Evolutionary conservation across 2,113 vertebrate genomes (phyloP).

Genomic region (Neomonachus schauinslandi): DNA sequence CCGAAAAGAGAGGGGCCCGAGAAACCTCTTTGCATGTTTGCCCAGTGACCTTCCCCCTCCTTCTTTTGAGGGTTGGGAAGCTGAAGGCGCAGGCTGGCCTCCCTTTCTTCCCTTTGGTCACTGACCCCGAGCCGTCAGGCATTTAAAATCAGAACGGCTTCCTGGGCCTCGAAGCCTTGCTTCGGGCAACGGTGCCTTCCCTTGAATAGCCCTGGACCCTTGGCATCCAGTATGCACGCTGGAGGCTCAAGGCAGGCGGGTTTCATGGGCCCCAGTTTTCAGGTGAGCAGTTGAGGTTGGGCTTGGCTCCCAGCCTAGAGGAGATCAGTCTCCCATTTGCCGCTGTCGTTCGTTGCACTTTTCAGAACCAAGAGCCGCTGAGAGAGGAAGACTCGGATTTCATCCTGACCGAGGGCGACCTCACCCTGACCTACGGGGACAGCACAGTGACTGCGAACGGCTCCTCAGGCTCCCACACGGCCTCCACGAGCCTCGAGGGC

Average conservation of each 20-base stretch:
- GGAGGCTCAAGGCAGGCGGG: not conserved
- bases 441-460: slow-evolving; percentile 95
- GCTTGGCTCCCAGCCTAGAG: not conserved
- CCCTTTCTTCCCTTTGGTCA: not conserved
- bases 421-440: slow-evolving; percentile 95
- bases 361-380: slow-evolving; percentile 95
- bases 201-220: not conserved
- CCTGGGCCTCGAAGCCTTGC: not conserved
- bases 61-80: not conserved
- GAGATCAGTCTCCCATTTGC: not conserved
- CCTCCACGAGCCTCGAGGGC: slow-evolving; percentile 81
- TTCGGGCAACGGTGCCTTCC: not conserved
- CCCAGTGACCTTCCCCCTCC: not conserved
- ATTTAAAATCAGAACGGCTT: slow-evolving; percentile 40
- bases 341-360: not conserved
- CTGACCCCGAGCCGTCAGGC: not conserved
- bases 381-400: slow-evolving; percentile 95
- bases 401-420: slow-evolving; percentile 94
- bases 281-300: not conserved
- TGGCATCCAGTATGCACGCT: not conserved
- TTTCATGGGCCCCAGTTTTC: slow-evolving; percentile 13
- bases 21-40: slow-evolving; percentile 18
- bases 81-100: not conserved
- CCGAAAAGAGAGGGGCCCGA: not conserved
- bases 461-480: slow-evolving; percentile 88